Conservation (phyloP, 1,140 invertebrate genomes). For the Dendroctonus ponderosae region DNA sequence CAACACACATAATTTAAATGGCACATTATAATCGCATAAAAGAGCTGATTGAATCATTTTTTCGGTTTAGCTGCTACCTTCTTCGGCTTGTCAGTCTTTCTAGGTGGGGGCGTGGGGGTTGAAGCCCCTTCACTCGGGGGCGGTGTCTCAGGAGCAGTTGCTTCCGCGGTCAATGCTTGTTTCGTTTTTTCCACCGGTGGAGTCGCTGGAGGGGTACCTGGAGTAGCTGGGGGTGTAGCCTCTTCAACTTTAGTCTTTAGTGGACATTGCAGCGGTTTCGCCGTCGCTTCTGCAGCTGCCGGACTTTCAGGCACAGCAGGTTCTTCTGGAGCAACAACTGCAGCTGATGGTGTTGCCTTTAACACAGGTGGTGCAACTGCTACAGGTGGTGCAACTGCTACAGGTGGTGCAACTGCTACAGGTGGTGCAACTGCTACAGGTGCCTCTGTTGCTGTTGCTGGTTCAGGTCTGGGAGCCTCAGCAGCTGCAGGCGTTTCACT, state of each 20-base stretch:
- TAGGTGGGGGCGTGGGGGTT: slow-evolving; percentile 18
- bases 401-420: not conserved
- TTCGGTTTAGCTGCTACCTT: slow-evolving; percentile 19
- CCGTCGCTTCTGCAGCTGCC: not conserved
- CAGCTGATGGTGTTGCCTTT: not conserved
- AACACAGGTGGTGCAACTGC: not conserved
- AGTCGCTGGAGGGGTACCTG: slow-evolving; percentile 3
- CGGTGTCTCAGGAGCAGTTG: slow-evolving; percentile 5
- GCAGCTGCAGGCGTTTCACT: not conserved
- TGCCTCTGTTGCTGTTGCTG: not conserved
- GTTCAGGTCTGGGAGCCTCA: not conserved
- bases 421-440: not conserved
- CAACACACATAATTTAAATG: slow-evolving; percentile 18
- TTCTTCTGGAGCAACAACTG: not conserved
- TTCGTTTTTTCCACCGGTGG: slow-evolving; percentile 8
- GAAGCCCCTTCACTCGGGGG: slow-evolving; percentile 4
- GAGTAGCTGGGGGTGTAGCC: slow-evolving; percentile 16
- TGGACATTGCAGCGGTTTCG: not conserved
- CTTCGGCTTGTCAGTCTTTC: slow-evolving; percentile 28
- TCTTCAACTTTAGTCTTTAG: slow-evolving; percentile 6
- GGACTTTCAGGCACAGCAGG: not conserved
- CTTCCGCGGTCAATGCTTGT: slow-evolving; percentile 7
- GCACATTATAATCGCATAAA: slow-evolving; percentile 15
- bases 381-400: not conserved
- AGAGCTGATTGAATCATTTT: slow-evolving; percentile 7